Evolutionary conservation across 1,140 invertebrate genomes (phyloP), one percentile per base, ranked within the genome.

Genomic region (Cotesia vestalis): DNA sequence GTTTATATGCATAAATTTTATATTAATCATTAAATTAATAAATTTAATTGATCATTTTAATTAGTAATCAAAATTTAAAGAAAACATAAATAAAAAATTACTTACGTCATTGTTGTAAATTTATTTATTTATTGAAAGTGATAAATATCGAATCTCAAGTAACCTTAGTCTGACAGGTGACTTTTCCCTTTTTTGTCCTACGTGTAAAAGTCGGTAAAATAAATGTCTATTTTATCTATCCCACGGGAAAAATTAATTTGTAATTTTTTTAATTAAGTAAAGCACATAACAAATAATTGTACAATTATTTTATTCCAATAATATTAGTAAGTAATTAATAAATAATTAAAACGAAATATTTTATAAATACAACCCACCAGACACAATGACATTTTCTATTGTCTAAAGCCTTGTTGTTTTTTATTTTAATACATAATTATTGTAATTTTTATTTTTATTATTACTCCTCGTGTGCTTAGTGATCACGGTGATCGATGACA

Each of bases 271-370:
- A 27, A 27, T 27, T 27, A 27, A 27, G 27, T 27, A 2, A 27
- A 27, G 11, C 2, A 46, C 40, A 40, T 40, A 8, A 11, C 6
- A 6, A 46, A 20, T 5, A 40, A 20, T 67, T 17, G 51, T 67
- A 67, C 53, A 67, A 67, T 67, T 52, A 52, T 69, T 69, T 69
- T 69, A 69, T 69, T 69, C 66, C 53, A 69, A 55, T 67, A 67
- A 66, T 51, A 57, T 61, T 27, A 35, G 59, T 68, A 36, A 52
- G n/a, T n/a, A 59, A 59, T 61, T 61, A 61, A 6, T 27, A 9
- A 27, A 27, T 57, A 57, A 57, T 20, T 57, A 20, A 5, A 8
- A 17, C n/a, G 27, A 46, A 46, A 46, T 46, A 46, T 46, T 46
- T 46, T 11, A 52, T 52, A 52, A 14, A n/a, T 20, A 14, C 53